These are phyloP conservation scores for Amitus sp. DNA, from an alignment of 2,888 invertebrate species.

Conservation along the genomic window DNA sequence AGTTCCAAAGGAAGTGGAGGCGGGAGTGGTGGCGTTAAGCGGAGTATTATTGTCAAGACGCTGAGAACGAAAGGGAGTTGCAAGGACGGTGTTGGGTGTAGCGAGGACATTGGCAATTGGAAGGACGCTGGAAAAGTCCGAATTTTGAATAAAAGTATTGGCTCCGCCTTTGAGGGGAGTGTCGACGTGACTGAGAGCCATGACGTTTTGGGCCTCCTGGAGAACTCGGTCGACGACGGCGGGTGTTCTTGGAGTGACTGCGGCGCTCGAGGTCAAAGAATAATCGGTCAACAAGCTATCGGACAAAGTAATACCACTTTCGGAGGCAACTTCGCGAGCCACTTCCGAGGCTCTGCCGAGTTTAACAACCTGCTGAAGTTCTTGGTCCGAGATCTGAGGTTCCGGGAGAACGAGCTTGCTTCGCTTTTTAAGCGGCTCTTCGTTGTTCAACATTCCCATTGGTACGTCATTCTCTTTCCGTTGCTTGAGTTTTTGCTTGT, in stretches of 20 bases:
- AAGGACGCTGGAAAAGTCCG: constrained; percentile 86
- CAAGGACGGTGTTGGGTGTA: constrained; percentile 91
- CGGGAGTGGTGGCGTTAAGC: constrained; percentile 70
- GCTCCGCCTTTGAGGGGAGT: constrained; percentile 95
- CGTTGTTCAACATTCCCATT: constrained; percentile 84
- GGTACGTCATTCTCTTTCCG: constrained; percentile 97
- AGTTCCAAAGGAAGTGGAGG: constrained; percentile 62
- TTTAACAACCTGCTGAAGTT: constrained; percentile 91
- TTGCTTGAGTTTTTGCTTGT: constrained; percentile 94
- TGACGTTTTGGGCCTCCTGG: constrained; percentile 98
- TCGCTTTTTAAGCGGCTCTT: constrained; percentile 90
- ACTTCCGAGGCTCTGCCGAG: constrained; percentile 90
- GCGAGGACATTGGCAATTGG: constrained; percentile 78
- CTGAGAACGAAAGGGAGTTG: constrained; percentile 84
- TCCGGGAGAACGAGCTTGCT: constrained; percentile 96
- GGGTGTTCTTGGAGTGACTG: constrained; percentile 87
- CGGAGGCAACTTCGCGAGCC: constrained; percentile 88
- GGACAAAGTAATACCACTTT: constrained; percentile 80
- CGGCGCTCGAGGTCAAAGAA: constrained; percentile 75
- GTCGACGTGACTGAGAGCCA: constrained; percentile 97
- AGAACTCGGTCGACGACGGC: constrained; percentile 84
- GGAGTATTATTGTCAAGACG: too few relatives aligned
- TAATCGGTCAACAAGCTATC: constrained; percentile 93
- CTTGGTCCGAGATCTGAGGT: constrained; percentile 95
- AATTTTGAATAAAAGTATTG: constrained; percentile 91